Evolutionary conservation across 1,140 invertebrate genomes (phyloP).

Genomic region (Heliconius nattereri): DNA sequence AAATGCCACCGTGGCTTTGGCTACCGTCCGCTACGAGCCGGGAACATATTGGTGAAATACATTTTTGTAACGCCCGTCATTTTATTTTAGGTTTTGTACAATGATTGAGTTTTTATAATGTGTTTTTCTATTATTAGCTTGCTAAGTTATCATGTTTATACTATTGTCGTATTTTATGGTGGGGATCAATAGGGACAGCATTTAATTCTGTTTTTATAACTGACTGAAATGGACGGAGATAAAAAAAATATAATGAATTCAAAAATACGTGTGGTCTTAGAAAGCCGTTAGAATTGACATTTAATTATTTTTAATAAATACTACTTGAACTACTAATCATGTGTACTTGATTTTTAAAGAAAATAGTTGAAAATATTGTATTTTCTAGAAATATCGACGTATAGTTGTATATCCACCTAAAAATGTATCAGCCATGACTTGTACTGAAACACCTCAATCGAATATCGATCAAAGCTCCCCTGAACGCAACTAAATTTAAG

Average conservation of each 20-base stretch:
- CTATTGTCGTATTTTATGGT: not conserved
- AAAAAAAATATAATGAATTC: no score
- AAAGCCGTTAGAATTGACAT: no score
- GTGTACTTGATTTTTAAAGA: no score
- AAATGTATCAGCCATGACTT: not conserved
- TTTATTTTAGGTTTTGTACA: not conserved
- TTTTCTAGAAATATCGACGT: not conserved
- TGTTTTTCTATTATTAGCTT: not conserved
- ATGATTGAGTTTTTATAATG: not conserved
- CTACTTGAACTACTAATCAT: no score
- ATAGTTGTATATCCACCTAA: not conserved
- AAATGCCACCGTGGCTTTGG: slow-evolving; percentile 16
- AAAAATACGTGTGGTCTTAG: no score
- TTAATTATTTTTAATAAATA: no score
- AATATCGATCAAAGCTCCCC: slow-evolving; percentile 29
- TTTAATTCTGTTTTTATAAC: not conserved
- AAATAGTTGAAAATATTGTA: not conserved
- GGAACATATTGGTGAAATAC: slow-evolving; percentile 2
- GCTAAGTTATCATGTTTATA: not conserved
- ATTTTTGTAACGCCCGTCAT: not conserved
- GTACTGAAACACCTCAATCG: slow-evolving; percentile 13
- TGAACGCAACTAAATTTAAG: slow-evolving; percentile 30
- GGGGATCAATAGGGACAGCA: not conserved
- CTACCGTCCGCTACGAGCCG: slow-evolving; percentile 22
- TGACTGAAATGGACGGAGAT: not conserved